Conservation (phyloP, 2,113 vertebrate genomes). For the Rhipidura dahli region DNA sequence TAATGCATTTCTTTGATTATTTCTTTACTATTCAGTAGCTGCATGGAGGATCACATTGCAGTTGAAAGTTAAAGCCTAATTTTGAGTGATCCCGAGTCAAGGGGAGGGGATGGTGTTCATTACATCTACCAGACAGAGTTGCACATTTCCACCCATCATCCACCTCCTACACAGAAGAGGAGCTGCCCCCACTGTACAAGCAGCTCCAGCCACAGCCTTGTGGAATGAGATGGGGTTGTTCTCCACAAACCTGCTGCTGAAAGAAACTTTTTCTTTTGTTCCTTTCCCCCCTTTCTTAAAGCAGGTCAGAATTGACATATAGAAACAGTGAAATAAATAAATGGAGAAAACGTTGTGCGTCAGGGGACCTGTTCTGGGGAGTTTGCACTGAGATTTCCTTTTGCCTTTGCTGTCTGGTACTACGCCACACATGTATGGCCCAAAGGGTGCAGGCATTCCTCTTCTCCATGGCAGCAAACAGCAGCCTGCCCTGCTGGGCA, state of each 20-base stretch:
- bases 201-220: neutral
- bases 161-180: neutral
- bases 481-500: neutral
- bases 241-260: neutral
- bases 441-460: neutral
- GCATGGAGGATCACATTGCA: neutral
- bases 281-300: neutral
- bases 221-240: neutral
- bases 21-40: neutral
- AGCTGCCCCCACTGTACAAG: neutral
- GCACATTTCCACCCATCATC: neutral
- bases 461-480: neutral
- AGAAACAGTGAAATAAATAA: neutral
- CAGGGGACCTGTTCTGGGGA: neutral
- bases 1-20: conserved; percentile 10
- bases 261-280: neutral
- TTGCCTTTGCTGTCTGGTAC: neutral
- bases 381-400: neutral
- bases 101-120: neutral
- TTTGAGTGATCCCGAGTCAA: neutral
- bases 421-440: too few species aligned
- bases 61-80: neutral
- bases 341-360: neutral
- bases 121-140: neutral
- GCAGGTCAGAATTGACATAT: neutral